Base-by-base conservation (phyloP, 2,888 invertebrate species). In the Chironomus riparius region DNA sequence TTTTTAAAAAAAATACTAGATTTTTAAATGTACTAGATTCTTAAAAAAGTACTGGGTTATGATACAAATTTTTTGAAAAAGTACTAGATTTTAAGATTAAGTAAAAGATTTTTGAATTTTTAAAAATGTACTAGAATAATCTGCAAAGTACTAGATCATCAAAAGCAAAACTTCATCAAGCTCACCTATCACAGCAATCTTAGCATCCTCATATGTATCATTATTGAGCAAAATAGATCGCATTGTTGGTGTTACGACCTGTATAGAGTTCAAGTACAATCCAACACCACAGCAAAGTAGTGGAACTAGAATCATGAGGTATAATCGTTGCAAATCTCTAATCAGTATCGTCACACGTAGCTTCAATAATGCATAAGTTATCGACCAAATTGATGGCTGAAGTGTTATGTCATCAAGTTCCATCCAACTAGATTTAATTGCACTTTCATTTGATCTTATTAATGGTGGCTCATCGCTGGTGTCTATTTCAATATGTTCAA, bases 281-380 rank as follows among this genome's bases (percentile, higher is more conserved):
- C 91, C 91, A 15, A 90, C 82, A 0, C 89, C 90, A 76, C 91
- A 90, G 77, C 91, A 87, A 68, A 87, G 87, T 3, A 92, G 86
- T 0, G 92, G 92, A 81, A 92, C 85, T 72, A 91, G 85, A 78
- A 92, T 88, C 86, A 91, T 90, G 79, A 92, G 90, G 79, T 91
- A 91, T 1, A 92, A 83, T 80, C 91, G 88, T 82, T 91, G 91
- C 0, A 90, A 86, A 80, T 90, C 91, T 38, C 91, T 85, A 78
- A 90, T 86, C 84, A 92, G 86, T 77, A 91, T 84, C 65, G 91
- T 84, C 0, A 88, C 85, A 76, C 92, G 83, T 78, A 92, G 84
- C 81, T 88, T 87, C 69, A 91, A 85, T 79, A 92, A 86, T 0
- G 92, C 91, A 77, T 87, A 86, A 77, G 91, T 86, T 0, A 88